Evolutionary conservation across 1,140 invertebrate genomes (phyloP), one percentile per base, ranked within the genome.

Genomic region (Hestina assimilis): DNA sequence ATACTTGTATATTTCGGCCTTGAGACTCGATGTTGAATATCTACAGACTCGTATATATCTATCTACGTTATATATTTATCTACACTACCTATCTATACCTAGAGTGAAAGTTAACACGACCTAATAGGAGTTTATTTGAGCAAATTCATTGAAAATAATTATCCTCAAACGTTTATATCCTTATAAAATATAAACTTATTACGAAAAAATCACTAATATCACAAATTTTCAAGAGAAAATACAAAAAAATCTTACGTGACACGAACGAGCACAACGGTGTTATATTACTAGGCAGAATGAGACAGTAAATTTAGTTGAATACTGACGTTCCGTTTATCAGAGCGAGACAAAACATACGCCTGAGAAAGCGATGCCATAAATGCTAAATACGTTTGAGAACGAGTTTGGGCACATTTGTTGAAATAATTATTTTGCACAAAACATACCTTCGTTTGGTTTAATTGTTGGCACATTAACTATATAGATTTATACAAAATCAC

Each of bases 341-440:
- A 87, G 68, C 54, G 79, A 82, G 85, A 86, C 69, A 77, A 75
- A 79, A 75, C 54, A 83, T 79, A 74, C 69, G 72, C 75, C 75
- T 83, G 81, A 81, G 85, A 88, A 88, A 88, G 80, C 85, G 80
- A 85, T 88, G 80, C 85, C 83, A 86, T 88, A 88, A 86, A 86
- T 84, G 83, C 80, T 83, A 79, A 82, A 78, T 75, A 62, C 68
- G 59, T 79, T 74, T 58, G 63, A 72, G 65, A 58, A 71, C 69
- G 65, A 69, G 66, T 72, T 75, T 66, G 63, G 61, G 42, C 45
- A 72, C 53, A 69, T 69, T 66, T 71, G 65, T 59, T 51, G 42
- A 56, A 67, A 72, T 69, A 69, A 62, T 55, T 67, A 58, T 57
- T 51, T 67, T 59, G 54, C 59, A 52, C 41, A 42, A 59, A 33